Evolutionary conservation across 2,113 vertebrate species (phyloP), one percentile per base, ranked within the genome.

Genomic region (Caranx ignobilis): DNA sequence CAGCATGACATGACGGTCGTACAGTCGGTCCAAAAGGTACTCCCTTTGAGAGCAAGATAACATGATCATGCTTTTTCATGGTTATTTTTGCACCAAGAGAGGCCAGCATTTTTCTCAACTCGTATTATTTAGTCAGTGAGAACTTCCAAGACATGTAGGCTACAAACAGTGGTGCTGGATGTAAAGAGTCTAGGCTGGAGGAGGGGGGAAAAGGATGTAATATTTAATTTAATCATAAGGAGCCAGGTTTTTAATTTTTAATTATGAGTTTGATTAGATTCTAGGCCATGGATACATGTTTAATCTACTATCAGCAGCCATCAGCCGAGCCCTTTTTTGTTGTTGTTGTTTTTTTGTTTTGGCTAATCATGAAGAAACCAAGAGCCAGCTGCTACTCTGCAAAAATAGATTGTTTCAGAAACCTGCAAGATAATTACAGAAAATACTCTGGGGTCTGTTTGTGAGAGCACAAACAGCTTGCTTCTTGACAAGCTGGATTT

Each of bases 221-320:
- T 88, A 87, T 86, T 92, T 89, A 72, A 89, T 92, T 91, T 82
- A 89, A 87, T 86, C 77, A 84, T 67, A 87, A 66, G 34, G 31
- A 90, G 77, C 68, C 37, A 16, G 26, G 59, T 54, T 67, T 79
- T 91, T 50, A 85, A 92, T 92, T 89, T 91, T 92, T 93, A 87
- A 91, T 91, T 82, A 67, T 81, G 87, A 71, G 79, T 90, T 91
- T 88, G 89, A 89, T 89, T 83, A 73, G 75, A 88, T 92, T 92
- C 86, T 86, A 83, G 88, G 89, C 79, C 84, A 87, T 65, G 80
- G 82, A 88, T 90, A 76, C 89, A 92, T 89, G 83, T 89, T 92
- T 89, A 80, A 91, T 92, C 85, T 80, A 69, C 73, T 81, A 82
- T 91, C 89, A 84, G 63, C 80, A 89, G 75, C 73, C 75, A 75